Base-by-base conservation (phyloP, 2,113 vertebrate genomes). In the Aspidoscelis tigris region DNA sequence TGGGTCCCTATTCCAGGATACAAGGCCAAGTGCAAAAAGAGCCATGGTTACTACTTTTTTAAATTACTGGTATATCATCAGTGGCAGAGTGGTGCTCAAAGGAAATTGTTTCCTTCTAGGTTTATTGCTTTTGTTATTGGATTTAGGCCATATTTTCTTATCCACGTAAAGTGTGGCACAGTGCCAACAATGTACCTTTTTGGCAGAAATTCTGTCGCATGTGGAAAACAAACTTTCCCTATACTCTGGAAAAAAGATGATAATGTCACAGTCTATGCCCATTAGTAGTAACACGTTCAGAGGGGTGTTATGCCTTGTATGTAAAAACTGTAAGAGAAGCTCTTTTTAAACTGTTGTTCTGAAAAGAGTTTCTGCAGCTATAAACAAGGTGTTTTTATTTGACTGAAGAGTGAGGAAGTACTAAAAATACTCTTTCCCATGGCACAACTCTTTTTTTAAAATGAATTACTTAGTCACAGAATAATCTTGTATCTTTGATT, bases 321-420 rank as follows among this genome's bases (percentile, higher is more conserved):
- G 39, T 70, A 84, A 78, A 71, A 84, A 70, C 50, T 78, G 50
- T 90, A 86, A 89, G 80, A 78, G 66, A 69, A 81, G 76, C 90
- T 8, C 84, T 84, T 83, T 79, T 20, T 77, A 75, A 90, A 73
- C 89, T 89, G 55, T 43, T 39, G 11, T 64, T 18, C 18, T 64
- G 39, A 76, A 47, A 33, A 39, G 81, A 82, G 80, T 88, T 88
- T 82, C 85, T 91, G 87, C 89, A 92, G 77, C 86, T 88, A 87
- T 85, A 53, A 85, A 87, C 90, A 90, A 90, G 92, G 84, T 33
- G 85, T 91, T 81, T 90, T 92, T 93, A 92, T 90, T 91, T 90
- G 92, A 86, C 86, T 94, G 24, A 93, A 91, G 89, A 93, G 87
- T 86, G 89, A 92, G 88, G 18, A 70, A 78, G 2, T 71, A 55